phyloP scores from a whole-genome alignment of 2,113 vertebrate species.

The Cephalopterus ornatus region DNA sequence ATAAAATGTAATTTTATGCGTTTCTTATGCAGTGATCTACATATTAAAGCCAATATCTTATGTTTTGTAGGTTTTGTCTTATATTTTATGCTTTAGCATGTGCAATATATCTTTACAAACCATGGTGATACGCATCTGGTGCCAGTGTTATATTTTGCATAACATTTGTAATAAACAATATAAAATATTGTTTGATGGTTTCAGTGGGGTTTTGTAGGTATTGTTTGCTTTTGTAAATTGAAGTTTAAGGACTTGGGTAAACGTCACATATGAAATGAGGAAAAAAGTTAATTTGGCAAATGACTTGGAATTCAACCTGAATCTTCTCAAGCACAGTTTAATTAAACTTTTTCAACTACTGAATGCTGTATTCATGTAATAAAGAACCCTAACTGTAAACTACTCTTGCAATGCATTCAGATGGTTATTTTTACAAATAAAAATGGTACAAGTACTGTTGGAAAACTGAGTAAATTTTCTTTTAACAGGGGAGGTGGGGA shows the following conservation, averaged over 20 bases:
- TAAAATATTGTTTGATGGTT: constrained; percentile 71
- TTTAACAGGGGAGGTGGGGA: neutral
- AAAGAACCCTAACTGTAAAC: constrained; percentile 71
- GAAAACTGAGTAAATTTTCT: constrained; percentile 32
- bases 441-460: constrained; percentile 76
- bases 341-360: constrained; percentile 78
- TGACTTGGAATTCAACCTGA: constrained; percentile 56
- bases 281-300: constrained; percentile 44
- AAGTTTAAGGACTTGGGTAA: constrained; percentile 61
- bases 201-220: constrained; percentile 71
- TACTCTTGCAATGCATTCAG: constrained; percentile 77
- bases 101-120: constrained; percentile 82
- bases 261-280: constrained; percentile 50
- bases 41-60: constrained; percentile 72
- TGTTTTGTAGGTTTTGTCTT: constrained; percentile 73
- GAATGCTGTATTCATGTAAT: constrained; percentile 74
- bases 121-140: constrained; percentile 73
- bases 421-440: constrained; percentile 85
- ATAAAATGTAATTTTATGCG: constrained; percentile 69
- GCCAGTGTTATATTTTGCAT: constrained; percentile 82
- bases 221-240: constrained; percentile 69
- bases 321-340: constrained; percentile 77
- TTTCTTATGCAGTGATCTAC: constrained; percentile 74
- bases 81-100: constrained; percentile 80
- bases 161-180: constrained; percentile 75